Evolutionary conservation across 2,888 invertebrate genomes (phyloP), one percentile per base, ranked within the genome.

Genomic region (Hirtodrosophila alboralis): DNA sequence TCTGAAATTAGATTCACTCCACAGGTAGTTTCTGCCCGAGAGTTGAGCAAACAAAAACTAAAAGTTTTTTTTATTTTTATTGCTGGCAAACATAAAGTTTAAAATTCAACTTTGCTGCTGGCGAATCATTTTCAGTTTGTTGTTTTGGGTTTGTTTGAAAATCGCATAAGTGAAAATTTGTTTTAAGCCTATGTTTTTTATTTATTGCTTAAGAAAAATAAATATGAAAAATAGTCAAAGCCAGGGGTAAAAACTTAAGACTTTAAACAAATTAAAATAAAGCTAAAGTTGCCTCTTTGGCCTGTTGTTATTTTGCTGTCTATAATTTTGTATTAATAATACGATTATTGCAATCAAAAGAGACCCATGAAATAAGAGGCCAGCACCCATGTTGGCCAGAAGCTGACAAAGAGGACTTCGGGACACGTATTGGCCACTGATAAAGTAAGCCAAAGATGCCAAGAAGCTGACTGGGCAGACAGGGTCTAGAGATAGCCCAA

Each of bases 401-500:
- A 28, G 23, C 26, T 47, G 43, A 36, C 36, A 5, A 5, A 14
- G 21, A 18, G 9, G 23, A 12, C 13, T 26, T 47, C 36, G 53
- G 58, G 80, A 79, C 84, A 83, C 76, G 84, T 79, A 53, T 61
- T 57, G 52, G 56, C 57, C 66, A 61, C 76, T 68, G 74, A 62
- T 76, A 71, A 66, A 71, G 62, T 68, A 74, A 71, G 59, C 67
- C 59, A 34, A 54, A 41, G 48, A 40, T 21, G 47, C 61, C 60
- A 67, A 41, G 45, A 34, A 40, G 40, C 36, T 10, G 57, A 49
- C 41, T 34, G 26, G n/a, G n/a, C 10, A 18, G 57, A 58, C 45
- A 41, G 51, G 14, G 57, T 44, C n/a, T n/a, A n/a, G 47, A 40
- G 27, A 8, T 36, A 31, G 37, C 2, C 23, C 7, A 43, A 49